Percentiles rank a stretch among this genome's conserved stretches.
phyloP scores from a whole-genome alignment of 2,888 invertebrate genomes.

The Drosophila flavopinicola region DNA sequence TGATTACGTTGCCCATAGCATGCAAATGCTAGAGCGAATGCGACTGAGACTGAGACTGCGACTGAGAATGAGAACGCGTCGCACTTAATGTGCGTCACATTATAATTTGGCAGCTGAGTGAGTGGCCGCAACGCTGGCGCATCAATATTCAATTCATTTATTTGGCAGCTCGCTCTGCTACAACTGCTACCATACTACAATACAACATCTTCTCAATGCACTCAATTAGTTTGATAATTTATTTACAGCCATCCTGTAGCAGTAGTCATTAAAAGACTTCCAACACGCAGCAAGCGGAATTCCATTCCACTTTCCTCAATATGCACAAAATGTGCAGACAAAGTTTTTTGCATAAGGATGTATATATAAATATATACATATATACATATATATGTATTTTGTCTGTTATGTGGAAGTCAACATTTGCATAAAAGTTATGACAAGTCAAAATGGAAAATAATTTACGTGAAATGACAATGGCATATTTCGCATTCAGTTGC shows the following conservation, averaged over 20 bases:
- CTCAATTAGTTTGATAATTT: constrained; percentile 44
- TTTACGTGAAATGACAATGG: constrained; percentile 38
- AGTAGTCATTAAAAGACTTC: constrained; percentile 48
- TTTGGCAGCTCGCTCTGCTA: background rate
- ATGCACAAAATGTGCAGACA: constrained; percentile 4
- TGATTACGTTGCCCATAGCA: constrained; percentile 46
- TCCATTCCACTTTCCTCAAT: constrained; percentile 9
- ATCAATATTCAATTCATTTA: constrained; percentile 52
- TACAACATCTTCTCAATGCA: constrained; percentile 43
- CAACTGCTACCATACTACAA: constrained; percentile 7
- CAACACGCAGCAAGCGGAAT: constrained; percentile 10
- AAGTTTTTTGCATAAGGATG: constrained; percentile 30
- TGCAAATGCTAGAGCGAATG: constrained; percentile 59
- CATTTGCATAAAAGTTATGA: constrained; percentile 64
- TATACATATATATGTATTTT: constrained; percentile 10
- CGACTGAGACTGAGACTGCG: too few species aligned
- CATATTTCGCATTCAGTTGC: constrained; percentile 15
- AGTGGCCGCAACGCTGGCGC: constrained; percentile 38
- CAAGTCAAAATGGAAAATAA: constrained; percentile 58
- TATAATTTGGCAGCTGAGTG: constrained; percentile 71
- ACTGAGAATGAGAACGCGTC: too few species aligned
- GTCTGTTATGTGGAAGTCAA: constrained; percentile 38
- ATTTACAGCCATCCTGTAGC: constrained; percentile 14
- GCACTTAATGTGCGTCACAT: constrained; percentile 71
- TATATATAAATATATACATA: constrained; percentile 1